phyloP scores from a whole-genome alignment of 2,888 invertebrate genomes.

The Fabriciana adippe region DNA sequence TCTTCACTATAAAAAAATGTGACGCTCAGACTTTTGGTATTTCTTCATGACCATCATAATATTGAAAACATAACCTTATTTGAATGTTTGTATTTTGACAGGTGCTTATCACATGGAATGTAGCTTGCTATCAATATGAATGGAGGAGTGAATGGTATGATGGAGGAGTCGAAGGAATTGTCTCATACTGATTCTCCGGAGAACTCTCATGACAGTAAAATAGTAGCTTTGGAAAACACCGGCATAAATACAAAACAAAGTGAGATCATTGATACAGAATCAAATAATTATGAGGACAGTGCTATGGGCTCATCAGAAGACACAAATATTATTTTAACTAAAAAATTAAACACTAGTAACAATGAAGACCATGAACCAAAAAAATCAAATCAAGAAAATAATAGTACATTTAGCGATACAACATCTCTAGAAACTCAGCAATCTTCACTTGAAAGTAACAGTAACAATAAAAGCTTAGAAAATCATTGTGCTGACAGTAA shows the following conservation, averaged over 20 bases:
- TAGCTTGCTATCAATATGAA: slow-evolving; percentile 63
- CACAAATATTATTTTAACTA: slow-evolving; percentile 6
- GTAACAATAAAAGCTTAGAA: not conserved
- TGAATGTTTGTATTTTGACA: slow-evolving; percentile 56
- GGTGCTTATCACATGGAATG: slow-evolving; percentile 62
- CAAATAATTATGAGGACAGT: slow-evolving; percentile 36
- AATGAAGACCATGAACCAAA: slow-evolving; percentile 44
- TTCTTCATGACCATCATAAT: slow-evolving; percentile 51
- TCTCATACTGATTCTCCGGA: slow-evolving; percentile 34
- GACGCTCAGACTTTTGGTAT: slow-evolving; percentile 60
- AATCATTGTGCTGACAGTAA: not conserved
- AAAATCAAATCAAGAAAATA: not conserved
- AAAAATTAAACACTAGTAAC: slow-evolving; percentile 46
- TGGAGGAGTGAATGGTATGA: slow-evolving; percentile 66
- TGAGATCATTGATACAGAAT: slow-evolving; percentile 40
- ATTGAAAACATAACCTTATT: slow-evolving; percentile 57
- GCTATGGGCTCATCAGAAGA: slow-evolving; percentile 26
- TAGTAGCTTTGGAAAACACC: not conserved
- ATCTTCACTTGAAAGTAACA: not conserved
- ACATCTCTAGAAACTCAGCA: not conserved
- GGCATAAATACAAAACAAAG: slow-evolving; percentile 2
- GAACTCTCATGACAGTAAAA: not conserved
- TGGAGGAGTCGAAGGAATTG: slow-evolving; percentile 63
- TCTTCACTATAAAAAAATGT: slow-evolving; percentile 65
- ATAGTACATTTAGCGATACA: no score